phyloP scores from a whole-genome alignment of 1,140 invertebrate species.

The Drosophila pallidifrons region DNA sequence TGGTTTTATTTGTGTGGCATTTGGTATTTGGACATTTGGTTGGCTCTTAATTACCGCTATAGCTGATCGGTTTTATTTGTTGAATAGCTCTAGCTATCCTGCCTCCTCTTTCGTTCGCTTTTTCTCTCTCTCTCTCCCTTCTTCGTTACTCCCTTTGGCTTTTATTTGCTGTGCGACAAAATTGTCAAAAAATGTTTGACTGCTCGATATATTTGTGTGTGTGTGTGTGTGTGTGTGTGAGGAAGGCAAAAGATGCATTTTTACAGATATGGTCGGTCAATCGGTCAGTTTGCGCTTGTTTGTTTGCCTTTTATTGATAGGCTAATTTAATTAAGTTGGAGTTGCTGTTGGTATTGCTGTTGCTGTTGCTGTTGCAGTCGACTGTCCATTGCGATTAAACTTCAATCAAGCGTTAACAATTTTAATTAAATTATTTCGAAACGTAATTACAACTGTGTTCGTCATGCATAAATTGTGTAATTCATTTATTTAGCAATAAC shows the following conservation, averaged over 20 bases:
- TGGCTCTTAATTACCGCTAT: constrained; percentile 83
- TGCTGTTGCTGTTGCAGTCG: constrained; percentile 22
- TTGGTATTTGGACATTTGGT: constrained; percentile 75
- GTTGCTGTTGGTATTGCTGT: constrained; percentile 19
- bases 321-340: constrained; percentile 77
- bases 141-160: not conserved
- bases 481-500: constrained; percentile 73
- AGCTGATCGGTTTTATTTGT: constrained; percentile 75
- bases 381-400: constrained; percentile 71
- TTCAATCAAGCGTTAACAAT: constrained; percentile 83
- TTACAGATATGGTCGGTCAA: constrained; percentile 56
- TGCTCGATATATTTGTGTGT: constrained; percentile 3
- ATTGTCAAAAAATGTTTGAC: constrained; percentile 59
- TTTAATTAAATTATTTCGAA: constrained; percentile 84
- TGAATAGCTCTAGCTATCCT: constrained; percentile 12
- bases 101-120: constrained; percentile 2
- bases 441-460: constrained; percentile 83
- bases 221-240: not conserved
- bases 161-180: constrained; percentile 54
- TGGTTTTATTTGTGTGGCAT: constrained; percentile 58
- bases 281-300: constrained; percentile 69
- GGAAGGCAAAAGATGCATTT: constrained; percentile 34
- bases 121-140: not conserved
- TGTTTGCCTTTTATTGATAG: constrained; percentile 55
- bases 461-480: constrained; percentile 82